Percentiles rank a stretch among this genome's conserved stretches.
Conservation (phyloP, 2,888 invertebrate genomes). For the Drosophila emarginata region DNA sequence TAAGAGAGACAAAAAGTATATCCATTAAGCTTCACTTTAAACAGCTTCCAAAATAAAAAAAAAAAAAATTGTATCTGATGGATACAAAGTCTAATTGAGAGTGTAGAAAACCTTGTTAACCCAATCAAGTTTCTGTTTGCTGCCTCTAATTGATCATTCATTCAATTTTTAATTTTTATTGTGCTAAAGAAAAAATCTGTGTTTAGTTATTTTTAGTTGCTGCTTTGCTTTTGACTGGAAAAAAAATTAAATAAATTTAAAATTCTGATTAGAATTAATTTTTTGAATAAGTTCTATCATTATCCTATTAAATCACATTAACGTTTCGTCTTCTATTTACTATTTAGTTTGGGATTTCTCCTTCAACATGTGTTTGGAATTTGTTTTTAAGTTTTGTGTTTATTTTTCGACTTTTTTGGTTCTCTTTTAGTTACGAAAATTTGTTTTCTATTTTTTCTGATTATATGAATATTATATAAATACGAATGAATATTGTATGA, state of each 20-base stretch:
- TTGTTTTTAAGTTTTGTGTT: no score
- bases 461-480: no score
- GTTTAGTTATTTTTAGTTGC: neutral
- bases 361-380: no score
- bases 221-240: neutral
- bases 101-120: constrained; percentile 15
- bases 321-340: no score
- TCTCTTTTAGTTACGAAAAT: neutral
- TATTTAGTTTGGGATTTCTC: no score
- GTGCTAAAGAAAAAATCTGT: neutral
- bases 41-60: neutral
- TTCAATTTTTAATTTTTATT: neutral
- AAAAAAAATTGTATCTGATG: neutral
- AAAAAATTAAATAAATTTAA: no score
- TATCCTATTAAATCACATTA: no score
- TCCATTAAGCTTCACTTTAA: constrained; percentile 2
- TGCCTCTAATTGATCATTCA: neutral
- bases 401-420: no score
- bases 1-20: neutral
- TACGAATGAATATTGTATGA: no score
- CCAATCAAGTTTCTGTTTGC: neutral
- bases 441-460: no score
- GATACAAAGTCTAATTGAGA: constrained; percentile 9
- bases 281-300: no score
- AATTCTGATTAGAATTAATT: no score